Evolutionary conservation across 1,140 invertebrate species (phyloP).

Genomic region (Solenopsis fugax): DNA sequence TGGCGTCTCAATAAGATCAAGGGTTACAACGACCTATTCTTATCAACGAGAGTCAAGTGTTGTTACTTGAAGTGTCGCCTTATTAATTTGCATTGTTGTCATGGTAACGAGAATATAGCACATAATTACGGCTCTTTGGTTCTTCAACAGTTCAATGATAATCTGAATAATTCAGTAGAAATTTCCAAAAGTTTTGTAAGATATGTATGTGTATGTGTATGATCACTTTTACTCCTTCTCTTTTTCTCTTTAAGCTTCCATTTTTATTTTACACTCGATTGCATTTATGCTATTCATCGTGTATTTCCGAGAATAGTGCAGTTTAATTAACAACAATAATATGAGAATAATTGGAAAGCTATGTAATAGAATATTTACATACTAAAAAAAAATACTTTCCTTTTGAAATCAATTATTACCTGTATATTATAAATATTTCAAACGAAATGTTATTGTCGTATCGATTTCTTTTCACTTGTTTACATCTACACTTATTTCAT

Average conservation of each 20-base stretch:
- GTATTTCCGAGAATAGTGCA: background rate
- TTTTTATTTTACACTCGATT: background rate
- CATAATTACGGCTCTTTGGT: background rate
- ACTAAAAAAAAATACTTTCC: background rate
- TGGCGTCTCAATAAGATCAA: constrained; percentile 50
- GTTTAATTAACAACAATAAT: background rate
- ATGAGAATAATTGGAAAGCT: background rate
- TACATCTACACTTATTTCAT: background rate
- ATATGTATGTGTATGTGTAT: background rate
- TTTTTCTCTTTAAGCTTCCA: background rate
- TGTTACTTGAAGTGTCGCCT: constrained; percentile 54
- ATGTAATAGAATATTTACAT: constrained; percentile 4
- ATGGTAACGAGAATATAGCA: constrained; percentile 25
- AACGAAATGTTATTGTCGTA: background rate
- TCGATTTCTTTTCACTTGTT: background rate
- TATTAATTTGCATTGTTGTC: constrained; percentile 61
- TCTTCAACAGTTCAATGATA: background rate
- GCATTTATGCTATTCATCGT: no score
- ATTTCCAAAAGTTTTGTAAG: background rate
- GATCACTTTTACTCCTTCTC: background rate
- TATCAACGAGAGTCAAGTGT: constrained; percentile 44
- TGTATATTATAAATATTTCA: background rate
- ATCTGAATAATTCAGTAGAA: constrained; percentile 34
- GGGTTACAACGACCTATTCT: constrained; percentile 43
- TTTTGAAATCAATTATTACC: background rate